phyloP scores from a whole-genome alignment of 2,797 vertebrate species.

The Diplodus sargus region DNA sequence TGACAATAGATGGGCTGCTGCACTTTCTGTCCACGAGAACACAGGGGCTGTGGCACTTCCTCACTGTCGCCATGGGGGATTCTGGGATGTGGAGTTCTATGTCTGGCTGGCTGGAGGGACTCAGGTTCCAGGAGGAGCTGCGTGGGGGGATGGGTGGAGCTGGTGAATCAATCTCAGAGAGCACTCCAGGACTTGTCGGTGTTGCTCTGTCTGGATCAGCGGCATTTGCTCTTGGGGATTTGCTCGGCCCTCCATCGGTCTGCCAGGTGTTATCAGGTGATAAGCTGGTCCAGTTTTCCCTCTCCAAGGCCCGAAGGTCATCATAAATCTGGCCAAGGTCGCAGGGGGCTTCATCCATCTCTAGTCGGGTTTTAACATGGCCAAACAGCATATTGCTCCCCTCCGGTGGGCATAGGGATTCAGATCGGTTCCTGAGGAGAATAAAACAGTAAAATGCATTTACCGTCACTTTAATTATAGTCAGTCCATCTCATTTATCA shows the following conservation, averaged over 20 bases:
- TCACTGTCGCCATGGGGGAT: slow-evolving; percentile 67
- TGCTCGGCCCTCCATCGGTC: slow-evolving; percentile 50
- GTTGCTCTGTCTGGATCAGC: slow-evolving; percentile 64
- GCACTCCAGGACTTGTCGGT: slow-evolving; percentile 57
- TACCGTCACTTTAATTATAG: background rate
- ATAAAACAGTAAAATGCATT: slow-evolving; percentile 25
- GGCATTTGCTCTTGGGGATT: slow-evolving; percentile 66
- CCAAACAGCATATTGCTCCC: slow-evolving; percentile 74
- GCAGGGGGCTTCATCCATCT: slow-evolving; percentile 72
- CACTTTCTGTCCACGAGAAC: slow-evolving; percentile 75
- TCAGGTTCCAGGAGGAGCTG: slow-evolving; percentile 91
- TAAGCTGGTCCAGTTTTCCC: slow-evolving; percentile 84
- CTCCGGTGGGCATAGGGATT: slow-evolving; percentile 75
- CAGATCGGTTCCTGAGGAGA: slow-evolving; percentile 70
- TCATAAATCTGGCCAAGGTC: slow-evolving; percentile 81
- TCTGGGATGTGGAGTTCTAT: slow-evolving; percentile 82
- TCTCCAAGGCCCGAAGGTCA: slow-evolving; percentile 81
- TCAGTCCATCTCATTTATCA: background rate
- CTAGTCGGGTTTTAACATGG: slow-evolving; percentile 66
- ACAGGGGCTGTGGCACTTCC: slow-evolving; percentile 79
- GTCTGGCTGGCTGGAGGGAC: slow-evolving; percentile 77
- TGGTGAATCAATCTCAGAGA: slow-evolving; percentile 70
- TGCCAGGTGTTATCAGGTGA: slow-evolving; percentile 72
- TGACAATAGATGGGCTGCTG: slow-evolving; percentile 81
- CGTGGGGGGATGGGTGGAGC: slow-evolving; percentile 91